Evolutionary conservation across 1,140 invertebrate genomes (phyloP), one percentile per base, ranked within the genome.

Genomic region (Trinorchestia longiramus): DNA sequence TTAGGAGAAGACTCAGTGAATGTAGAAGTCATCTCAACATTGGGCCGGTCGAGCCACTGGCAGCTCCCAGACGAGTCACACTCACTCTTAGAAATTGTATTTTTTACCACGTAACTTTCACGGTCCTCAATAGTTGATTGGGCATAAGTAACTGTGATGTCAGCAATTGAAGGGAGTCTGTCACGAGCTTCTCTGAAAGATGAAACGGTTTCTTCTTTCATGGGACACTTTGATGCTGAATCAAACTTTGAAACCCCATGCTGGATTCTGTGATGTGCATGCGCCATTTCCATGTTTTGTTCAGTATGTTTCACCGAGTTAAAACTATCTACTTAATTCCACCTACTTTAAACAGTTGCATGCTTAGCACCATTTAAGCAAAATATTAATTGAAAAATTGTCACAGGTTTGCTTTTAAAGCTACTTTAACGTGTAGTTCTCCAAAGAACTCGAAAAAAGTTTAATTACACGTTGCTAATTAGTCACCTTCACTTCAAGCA

Each of bases 101-200:
- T 11, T 4, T 36, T 90, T 3, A 41, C 43, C 42, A 90, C 88
- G 43, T 4, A 43, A 45, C 17, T 44, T 47, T 94, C 44, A 45
- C 92, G 36, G 44, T 94, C 92, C 41, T n/a, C 6, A 44, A 94
- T 43, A 40, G 92, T 43, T 23, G 92, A 94, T 17, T 94, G 92
- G 36, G 92, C 92, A n/a, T 94, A 43, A 40, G 92, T 94, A 11
- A 94, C 92, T 1, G 92, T 94, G 11, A 94, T 94, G 92, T 42
- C 92, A 47, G 92, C 41, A n/a, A 94, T 45, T 6, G 92, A 45
- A 1, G 92, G 92, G 43, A 90, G 88, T 90, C 88, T 90, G 88
- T 90, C 88, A 90, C 88, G 88, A 90, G 88, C 1, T 90, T 41
- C 88, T 42, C 43, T 4, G 88, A 19, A 90, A 42, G 62, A 36